These are phyloP conservation scores for Lithophane socia DNA, from an alignment of 2,888 invertebrate genomes.

Conservation along the genomic window DNA sequence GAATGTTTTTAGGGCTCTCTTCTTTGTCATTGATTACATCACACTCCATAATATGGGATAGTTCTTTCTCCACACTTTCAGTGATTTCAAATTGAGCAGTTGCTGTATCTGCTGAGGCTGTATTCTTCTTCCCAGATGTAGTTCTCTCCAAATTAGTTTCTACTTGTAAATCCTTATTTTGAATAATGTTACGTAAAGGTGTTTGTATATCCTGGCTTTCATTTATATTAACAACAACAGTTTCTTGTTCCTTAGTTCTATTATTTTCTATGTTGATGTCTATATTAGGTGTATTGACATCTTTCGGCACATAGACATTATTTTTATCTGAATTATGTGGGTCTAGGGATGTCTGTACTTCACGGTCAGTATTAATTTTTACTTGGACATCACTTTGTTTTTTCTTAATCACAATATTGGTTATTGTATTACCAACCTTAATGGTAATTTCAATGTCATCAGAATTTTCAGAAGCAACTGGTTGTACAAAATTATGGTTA, in stretches of 20 bases:
- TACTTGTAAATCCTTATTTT: constrained; percentile 27
- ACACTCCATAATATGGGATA: constrained; percentile 80
- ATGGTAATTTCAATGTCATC: constrained; percentile 86
- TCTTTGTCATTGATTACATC: constrained; percentile 61
- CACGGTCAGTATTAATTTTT: constrained; percentile 81
- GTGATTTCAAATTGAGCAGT: constrained; percentile 83
- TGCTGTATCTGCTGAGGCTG: constrained; percentile 84
- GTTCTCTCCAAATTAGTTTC: constrained; percentile 67
- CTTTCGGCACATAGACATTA: constrained; percentile 44
- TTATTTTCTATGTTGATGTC: constrained; percentile 62
- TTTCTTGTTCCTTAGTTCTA: constrained; percentile 53
- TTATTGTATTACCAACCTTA: constrained; percentile 81
- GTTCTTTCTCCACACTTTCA: constrained; percentile 84
- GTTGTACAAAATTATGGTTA: constrained; percentile 63
- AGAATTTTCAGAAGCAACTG: constrained; percentile 59
- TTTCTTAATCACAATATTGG: constrained; percentile 83
- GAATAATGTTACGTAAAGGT: constrained; percentile 27
- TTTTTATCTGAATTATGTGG: constrained; percentile 61
- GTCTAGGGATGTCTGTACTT: constrained; percentile 80
- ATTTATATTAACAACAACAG: constrained; percentile 32
- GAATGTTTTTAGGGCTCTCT: constrained; percentile 37
- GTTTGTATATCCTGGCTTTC: constrained; percentile 11
- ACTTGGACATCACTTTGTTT: constrained; percentile 81
- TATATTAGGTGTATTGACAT: constrained; percentile 64
- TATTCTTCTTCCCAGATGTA: constrained; percentile 79